A percentile compares a stretch with the other conserved stretches of the same genome.
These are phyloP conservation scores for Calliphora vomitoria DNA, from an alignment of 2,888 invertebrate species.

Conservation along the genomic window DNA sequence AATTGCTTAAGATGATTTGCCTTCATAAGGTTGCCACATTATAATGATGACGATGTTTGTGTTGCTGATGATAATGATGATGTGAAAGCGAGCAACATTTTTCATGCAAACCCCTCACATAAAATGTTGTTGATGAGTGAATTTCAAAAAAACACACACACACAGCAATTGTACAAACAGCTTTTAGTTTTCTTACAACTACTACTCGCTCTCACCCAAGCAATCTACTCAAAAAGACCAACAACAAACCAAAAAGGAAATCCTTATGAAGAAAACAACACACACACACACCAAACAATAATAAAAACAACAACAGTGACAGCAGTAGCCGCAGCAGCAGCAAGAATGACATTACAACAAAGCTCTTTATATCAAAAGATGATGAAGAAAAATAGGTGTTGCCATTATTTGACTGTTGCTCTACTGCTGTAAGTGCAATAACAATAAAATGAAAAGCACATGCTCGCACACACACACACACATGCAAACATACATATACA, in stretches of 20 bases:
- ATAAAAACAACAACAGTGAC: slow-evolving; percentile 44
- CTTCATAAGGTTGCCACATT: slow-evolving; percentile 48
- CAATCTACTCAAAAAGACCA: not conserved
- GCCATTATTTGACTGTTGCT: slow-evolving; percentile 77
- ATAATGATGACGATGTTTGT: slow-evolving; percentile 2
- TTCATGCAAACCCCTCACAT: slow-evolving; percentile 42
- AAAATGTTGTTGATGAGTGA: slow-evolving; percentile 64
- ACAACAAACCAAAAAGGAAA: slow-evolving; percentile 35
- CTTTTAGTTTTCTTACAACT: slow-evolving; percentile 3
- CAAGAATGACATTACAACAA: slow-evolving; percentile 38
- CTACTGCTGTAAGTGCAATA: slow-evolving; percentile 68
- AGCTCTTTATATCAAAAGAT: slow-evolving; percentile 58
- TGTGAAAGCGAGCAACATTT: slow-evolving; percentile 68
- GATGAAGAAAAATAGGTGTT: slow-evolving; percentile 82
- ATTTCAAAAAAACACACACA: slow-evolving; percentile 39
- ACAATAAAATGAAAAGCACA: slow-evolving; percentile 51
- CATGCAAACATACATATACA: too few relatives aligned
- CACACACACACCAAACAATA: not conserved
- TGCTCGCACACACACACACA: not conserved
- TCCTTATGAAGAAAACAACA: slow-evolving; percentile 46
- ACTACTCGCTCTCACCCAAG: slow-evolving; percentile 19
- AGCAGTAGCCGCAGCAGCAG: slow-evolving; percentile 11
- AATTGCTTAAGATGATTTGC: slow-evolving; percentile 55
- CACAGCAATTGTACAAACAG: slow-evolving; percentile 25
- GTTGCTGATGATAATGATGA: slow-evolving; percentile 24